Evolutionary conservation across 2,888 invertebrate species (phyloP).

Genomic region (Agrochola lychnidis): DNA sequence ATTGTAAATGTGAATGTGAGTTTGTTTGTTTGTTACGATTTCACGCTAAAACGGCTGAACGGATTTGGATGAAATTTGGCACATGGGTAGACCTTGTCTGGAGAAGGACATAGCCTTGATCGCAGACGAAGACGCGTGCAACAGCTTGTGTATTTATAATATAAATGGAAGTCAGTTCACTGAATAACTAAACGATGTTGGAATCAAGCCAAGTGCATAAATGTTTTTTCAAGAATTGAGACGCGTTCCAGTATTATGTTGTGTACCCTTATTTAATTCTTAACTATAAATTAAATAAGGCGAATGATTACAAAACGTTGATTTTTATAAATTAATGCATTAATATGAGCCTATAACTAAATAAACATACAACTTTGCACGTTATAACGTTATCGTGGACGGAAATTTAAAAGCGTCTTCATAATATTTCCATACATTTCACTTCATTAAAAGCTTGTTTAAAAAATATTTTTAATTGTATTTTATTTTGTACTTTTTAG

Average conservation of each 20-base stretch:
- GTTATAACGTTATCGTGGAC: not conserved
- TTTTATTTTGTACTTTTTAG: no score
- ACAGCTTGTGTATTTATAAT: constrained; percentile 9
- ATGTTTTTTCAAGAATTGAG: constrained; percentile 40
- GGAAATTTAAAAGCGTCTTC: not conserved
- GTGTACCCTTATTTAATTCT: constrained; percentile 22
- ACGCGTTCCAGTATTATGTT: constrained; percentile 8
- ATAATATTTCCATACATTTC: not conserved
- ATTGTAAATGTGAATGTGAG: no score
- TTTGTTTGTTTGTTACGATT: no score
- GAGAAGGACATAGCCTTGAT: no score
- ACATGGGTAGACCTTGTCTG: no score
- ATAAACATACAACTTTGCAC: not conserved
- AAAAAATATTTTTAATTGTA: no score
- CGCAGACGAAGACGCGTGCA: no score
- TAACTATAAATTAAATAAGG: not conserved
- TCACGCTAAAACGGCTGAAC: no score
- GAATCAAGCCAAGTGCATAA: constrained; percentile 48
- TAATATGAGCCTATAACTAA: not conserved
- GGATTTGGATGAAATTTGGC: no score
- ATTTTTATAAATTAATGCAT: not conserved
- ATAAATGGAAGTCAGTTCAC: constrained; percentile 32
- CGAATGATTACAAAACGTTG: not conserved
- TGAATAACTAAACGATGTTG: constrained; percentile 43
- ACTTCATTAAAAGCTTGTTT: no score